phyloP scores from a whole-genome alignment of 2,888 invertebrate genomes.

The Pseudococcus longispinus region DNA sequence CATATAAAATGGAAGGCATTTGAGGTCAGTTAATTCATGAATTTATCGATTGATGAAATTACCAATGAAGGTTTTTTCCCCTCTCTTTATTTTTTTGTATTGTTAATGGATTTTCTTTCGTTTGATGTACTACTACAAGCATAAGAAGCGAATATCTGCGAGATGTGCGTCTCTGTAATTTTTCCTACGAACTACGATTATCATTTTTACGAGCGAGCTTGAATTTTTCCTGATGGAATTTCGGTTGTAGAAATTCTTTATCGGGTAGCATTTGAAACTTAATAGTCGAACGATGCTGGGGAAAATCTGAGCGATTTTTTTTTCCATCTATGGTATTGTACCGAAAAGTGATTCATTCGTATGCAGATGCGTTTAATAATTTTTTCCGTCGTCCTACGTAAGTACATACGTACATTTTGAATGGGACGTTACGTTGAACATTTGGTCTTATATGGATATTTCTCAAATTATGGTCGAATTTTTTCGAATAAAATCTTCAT shows the following conservation, averaged over 20 bases:
- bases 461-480: neutral
- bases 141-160: neutral
- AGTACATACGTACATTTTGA: neutral
- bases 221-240: neutral
- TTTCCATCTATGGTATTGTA: neutral
- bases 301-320: neutral
- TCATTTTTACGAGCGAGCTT: neutral
- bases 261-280: neutral
- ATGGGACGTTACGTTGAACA: neutral
- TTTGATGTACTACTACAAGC: neutral
- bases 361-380: slow-evolving; percentile 12
- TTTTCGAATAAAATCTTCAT: no score
- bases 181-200: neutral
- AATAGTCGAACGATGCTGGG: neutral
- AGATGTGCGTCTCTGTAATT: neutral
- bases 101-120: slow-evolving; percentile 6
- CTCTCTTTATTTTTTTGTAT: neutral
- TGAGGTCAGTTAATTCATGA: slow-evolving; percentile 19
- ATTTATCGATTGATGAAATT: slow-evolving; percentile 19
- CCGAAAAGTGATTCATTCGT: neutral
- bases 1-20: neutral
- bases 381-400: neutral
- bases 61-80: neutral
- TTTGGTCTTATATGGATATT: neutral
- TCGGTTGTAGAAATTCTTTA: neutral